Base-by-base conservation (phyloP, 2,888 invertebrate species). In the Adineta ricciae region DNA sequence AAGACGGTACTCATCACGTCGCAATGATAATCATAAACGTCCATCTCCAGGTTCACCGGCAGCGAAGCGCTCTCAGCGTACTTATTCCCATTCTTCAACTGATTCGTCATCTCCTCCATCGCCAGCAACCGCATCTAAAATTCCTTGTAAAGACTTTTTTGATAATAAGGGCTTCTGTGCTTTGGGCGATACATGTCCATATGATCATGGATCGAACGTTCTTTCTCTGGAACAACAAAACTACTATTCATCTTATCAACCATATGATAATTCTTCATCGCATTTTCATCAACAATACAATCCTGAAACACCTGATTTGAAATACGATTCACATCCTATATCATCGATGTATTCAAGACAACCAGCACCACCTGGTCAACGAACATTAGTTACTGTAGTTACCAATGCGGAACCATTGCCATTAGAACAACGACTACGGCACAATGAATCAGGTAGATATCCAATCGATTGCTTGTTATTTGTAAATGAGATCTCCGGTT, bases 201-300 rank as follows among this genome's bases (percentile, higher is more conserved):
- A 94, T 92, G 97, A 98, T 91, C 98, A 99, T 92, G 98, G 98
- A 11, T 93, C 93, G 0, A 97, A 98, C 91, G 97, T 98, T 0
- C 95, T 99, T 0, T 95, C 98, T 2, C 92, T 98, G 50, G 97
- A 97, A 89, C 96, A 96, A 89, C 93, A 95, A 41, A 50, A 54
- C 56, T 87, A 87, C 52, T 50, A 86, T 84, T 36, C 82, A 27
- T 83, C 50, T 41, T 84, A 64, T 16, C 73, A 84, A n/a, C 84
- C 84, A 24, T 72, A 83, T 83, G 86, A 86, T 73, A 86, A 84
- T 27, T 86, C 86, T 82, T 84, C 86, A 49, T 49, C 84, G 32
- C 85, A 83, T 78, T 73, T 84, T 56, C 83, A 88, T n/a, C 89
- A 89, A 83, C 89, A 89, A 11, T 94, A 95, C 91, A 95, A 95